Evolutionary conservation across 1,140 invertebrate genomes (phyloP), one percentile per base, ranked within the genome.

Genomic region (Drosophila elegans): DNA sequence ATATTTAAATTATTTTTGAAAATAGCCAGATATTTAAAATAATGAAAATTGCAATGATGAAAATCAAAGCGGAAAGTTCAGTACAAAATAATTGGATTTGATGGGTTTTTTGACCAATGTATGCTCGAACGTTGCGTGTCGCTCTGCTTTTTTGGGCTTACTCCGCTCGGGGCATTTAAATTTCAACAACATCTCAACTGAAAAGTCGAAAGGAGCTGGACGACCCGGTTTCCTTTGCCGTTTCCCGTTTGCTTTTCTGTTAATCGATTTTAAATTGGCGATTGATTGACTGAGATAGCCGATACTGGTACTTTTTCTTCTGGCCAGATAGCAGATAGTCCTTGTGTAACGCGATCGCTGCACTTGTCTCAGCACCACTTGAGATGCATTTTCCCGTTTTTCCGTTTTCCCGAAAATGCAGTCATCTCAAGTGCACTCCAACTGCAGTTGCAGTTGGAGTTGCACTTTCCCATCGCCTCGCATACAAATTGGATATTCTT

Each of bases 261-360:
- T 85, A 85, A 84, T 84, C 81, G 81, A 80, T 77, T 80, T 84
- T 77, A 74, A 81, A 85, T 84, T 78, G 73, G 44, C 68, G 73
- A 80, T 85, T 85, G 77, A 84, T 80, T 77, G 81, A 74, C 80
- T 61, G 41, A 77, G 78, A 85, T 69, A 62, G 57, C 44, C 16
- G 10, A 21, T 34, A 55, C 66, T 48, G 59, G 61, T 62, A 21
- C 16, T 21, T 61, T 66, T 25, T 32, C 27, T 62, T 32, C 25
- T 21, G n/a, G 29, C 1, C 1, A 32, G 4, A 9, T 11, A 21
- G 49, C 0, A 32, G 4, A 9, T 11, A 21, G 49, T 62, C 63
- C 42, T 71, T 36, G 41, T 71, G 64, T 48, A 71, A 71, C 21
- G 13, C 42, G 27, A 71, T 55, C 62, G 27, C 27, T 46, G 34